These are phyloP conservation scores for Cosmia trapezina DNA, from an alignment of 2,888 invertebrate species.

Conservation along the genomic window DNA sequence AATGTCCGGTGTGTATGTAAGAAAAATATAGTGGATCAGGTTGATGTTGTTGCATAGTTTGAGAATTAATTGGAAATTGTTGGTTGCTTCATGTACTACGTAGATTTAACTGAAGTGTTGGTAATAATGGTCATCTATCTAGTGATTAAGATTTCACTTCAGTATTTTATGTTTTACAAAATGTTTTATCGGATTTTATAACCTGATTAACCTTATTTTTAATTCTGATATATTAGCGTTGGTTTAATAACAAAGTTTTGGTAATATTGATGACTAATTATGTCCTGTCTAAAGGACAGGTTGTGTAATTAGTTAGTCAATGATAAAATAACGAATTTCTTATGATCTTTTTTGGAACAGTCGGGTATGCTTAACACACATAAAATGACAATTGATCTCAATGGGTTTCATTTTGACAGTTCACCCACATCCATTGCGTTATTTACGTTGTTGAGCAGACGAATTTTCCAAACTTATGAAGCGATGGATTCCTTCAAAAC, in stretches of 20 bases:
- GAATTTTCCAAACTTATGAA: too few relatives aligned
- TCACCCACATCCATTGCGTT: too few relatives aligned
- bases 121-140: slow-evolving; percentile 11
- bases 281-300: neutral
- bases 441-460: too few relatives aligned
- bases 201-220: slow-evolving; percentile 6
- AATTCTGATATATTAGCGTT: neutral
- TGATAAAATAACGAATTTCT: slow-evolving; percentile 8
- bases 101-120: slow-evolving; percentile 14
- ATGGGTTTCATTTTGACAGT: too few relatives aligned
- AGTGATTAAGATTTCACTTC: slow-evolving; percentile 34
- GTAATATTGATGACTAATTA: slow-evolving; percentile 8
- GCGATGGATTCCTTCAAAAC: too few relatives aligned
- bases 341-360: slow-evolving; percentile 6
- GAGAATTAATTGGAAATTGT: slow-evolving; percentile 32
- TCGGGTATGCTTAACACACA: too few relatives aligned
- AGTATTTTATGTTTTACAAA: slow-evolving; percentile 31
- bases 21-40: slow-evolving; percentile 27
- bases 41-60: slow-evolving; percentile 26
- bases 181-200: slow-evolving; percentile 19
- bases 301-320: neutral
- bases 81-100: slow-evolving; percentile 15
- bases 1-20: slow-evolving; percentile 38
- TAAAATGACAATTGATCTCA: too few relatives aligned
- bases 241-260: neutral